Evolutionary conservation across 2,113 vertebrate species (phyloP), one percentile per base, ranked within the genome.

Genomic region (Coptodon rendalli): DNA sequence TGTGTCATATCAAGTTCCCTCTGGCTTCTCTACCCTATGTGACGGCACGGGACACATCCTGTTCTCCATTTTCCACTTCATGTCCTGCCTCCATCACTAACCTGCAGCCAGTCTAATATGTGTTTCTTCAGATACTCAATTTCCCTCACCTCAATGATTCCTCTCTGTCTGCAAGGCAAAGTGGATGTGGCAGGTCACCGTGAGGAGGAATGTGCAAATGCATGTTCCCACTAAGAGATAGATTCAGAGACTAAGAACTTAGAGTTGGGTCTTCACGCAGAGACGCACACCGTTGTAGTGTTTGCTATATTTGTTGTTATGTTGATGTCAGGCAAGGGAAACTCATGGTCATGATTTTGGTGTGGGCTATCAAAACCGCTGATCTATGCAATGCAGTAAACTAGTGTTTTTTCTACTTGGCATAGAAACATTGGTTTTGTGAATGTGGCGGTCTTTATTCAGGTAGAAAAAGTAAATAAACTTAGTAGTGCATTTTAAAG

Each of bases 1-100:
- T 89, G 86, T 95, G 89, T 91, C 89, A 90, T 91, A 91, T 92
- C 83, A 91, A 93, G 93, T 89, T 87, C 93, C 93, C 89, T 87
- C 54, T 36, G 90, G 90, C 84, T 82, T 89, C 86, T 89, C 84
- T 66, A 73, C 84, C 89, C 83, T 84, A 29, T 89, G 83, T 63
- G 76, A 84, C 16, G 68, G 83, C 82, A 85, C 85, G 85, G 90
- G 92, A 92, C 85, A 84, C 91, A 88, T 92, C 87, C 86, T 56
- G 81, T 83, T 82, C 87, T 93, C 79, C 68, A 76, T 89, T 92
- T 93, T 93, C 85, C 87, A 83, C 89, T 93, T 87, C 84, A 90
- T 80, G 83, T 76, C 82, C 85, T 82, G 57, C 79, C 89, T 92
- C 81, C 90, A 86, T 93, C 86, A 57, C 92, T 93, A 87, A 94